Evolutionary conservation across 2,797 vertebrate species (phyloP).

Genomic region (Sebastes taczanowskii): DNA sequence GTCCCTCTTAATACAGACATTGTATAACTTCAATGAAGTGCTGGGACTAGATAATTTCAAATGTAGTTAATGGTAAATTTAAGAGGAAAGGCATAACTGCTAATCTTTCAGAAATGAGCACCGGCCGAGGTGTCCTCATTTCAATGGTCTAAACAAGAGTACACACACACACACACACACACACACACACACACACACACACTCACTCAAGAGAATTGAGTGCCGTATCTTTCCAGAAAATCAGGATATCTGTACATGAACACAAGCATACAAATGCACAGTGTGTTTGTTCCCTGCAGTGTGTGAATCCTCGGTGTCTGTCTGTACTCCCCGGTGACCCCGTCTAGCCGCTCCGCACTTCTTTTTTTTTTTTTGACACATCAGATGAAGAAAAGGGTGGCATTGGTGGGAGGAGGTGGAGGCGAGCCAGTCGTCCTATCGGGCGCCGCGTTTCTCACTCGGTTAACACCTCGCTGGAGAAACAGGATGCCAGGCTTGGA

Average conservation of each 20-base stretch:
- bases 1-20: no score
- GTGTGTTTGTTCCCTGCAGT: constrained; percentile 26
- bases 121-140: constrained; percentile 9
- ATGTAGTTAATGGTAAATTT: not conserved
- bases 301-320: constrained; percentile 61
- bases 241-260: constrained; percentile 19
- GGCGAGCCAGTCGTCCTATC: constrained; percentile 76
- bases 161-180: not conserved
- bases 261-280: constrained; percentile 41
- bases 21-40: not conserved
- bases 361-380: constrained; percentile 76
- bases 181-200: constrained; percentile 1
- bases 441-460: constrained; percentile 79
- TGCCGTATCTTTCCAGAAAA: constrained; percentile 17
- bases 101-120: constrained; percentile 1
- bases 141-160: constrained; percentile 1
- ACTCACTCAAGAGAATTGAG: constrained; percentile 1
- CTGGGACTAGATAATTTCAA: not conserved
- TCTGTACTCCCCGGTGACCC: constrained; percentile 78
- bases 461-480: constrained; percentile 80
- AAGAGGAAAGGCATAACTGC: not conserved
- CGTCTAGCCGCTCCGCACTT: constrained; percentile 56
- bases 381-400: constrained; percentile 81
- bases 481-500: constrained; percentile 76
- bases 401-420: constrained; percentile 78